Evolutionary conservation across 2,113 vertebrate species (phyloP), one percentile per base, ranked within the genome.

Genomic region (Amazona vittata): DNA sequence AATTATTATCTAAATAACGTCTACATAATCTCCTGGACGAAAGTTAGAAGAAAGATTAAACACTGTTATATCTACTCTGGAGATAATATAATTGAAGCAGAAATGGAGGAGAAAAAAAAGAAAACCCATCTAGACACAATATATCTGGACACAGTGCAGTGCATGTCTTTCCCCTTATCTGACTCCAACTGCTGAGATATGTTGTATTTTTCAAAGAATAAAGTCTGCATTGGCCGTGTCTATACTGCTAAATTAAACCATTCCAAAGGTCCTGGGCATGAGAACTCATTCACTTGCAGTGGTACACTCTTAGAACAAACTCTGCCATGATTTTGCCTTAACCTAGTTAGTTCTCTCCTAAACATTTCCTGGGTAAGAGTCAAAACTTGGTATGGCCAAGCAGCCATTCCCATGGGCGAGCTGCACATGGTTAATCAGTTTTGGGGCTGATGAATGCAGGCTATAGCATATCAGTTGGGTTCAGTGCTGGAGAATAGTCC

Each of bases 1-100:
- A 90, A 86, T 92, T 79, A 41, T 55, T 93, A 86, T 47, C 63
- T 95, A 79, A 77, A 94, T 85, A 93, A 77, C 83, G 79, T 14
- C 75, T 77, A 41, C 16, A 13, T 73, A 65, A 89, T 83, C 57
- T 91, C 50, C 39, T 69, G 82, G 15, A 93, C 91, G 26, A 88
- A 87, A 92, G 25, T 82, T 69, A 76, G 62, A 79, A 89, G 28
- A 17, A 76, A 64, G 35, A 80, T 60, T 85, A 85, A 93, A 76
- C 55, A 50, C 31, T 69, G 24, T 57, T 44, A 60, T 49, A 77
- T 46, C 22, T 22, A 33, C 22, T 46, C 62, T 62, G 25, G 44
- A 70, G 31, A 59, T 35, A 78, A 84, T 60, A 60, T 41, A 80
- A 91, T 60, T 60, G 65, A 93, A 93, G 57, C 11, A 94, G 47